Percentiles rank a stretch among this genome's conserved stretches.
Evolutionary conservation across 2,797 vertebrate species (phyloP).

Genomic region (Darevskia mixta): DNA sequence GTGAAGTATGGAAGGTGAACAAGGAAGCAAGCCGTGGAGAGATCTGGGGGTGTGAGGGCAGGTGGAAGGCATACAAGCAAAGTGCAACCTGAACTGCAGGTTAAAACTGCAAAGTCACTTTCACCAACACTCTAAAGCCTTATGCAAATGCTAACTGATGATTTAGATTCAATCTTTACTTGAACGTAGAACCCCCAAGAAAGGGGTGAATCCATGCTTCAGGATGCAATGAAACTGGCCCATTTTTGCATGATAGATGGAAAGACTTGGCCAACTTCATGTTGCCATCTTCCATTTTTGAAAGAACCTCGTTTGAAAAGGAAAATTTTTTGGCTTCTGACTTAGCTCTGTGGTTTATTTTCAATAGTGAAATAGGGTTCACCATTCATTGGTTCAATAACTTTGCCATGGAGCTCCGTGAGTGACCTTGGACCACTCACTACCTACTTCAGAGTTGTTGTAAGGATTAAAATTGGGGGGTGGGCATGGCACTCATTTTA

Average conservation of each 20-base stretch:
- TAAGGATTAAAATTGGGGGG: no score
- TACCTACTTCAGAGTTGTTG: no score
- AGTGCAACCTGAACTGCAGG: background rate
- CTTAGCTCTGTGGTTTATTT: background rate
- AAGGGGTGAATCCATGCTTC: background rate
- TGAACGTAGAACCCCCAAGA: background rate
- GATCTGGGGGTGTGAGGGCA: background rate
- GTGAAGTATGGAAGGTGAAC: no score
- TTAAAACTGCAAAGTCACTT: background rate
- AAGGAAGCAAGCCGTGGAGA: background rate
- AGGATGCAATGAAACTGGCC: background rate
- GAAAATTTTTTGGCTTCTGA: background rate
- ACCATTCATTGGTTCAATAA: background rate
- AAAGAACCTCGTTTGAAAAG: background rate
- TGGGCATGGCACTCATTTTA: background rate
- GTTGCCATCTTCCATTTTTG: background rate
- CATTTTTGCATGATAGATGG: background rate
- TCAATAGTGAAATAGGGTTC: background rate
- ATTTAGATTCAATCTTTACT: background rate
- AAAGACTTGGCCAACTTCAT: background rate
- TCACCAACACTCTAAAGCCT: background rate
- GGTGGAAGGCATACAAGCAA: background rate
- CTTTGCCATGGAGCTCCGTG: background rate
- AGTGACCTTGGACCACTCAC: no score
- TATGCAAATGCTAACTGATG: background rate